These are phyloP conservation scores for Xanthorhoe spadicearia DNA, from an alignment of 2,888 invertebrate genomes.

Conservation along the genomic window DNA sequence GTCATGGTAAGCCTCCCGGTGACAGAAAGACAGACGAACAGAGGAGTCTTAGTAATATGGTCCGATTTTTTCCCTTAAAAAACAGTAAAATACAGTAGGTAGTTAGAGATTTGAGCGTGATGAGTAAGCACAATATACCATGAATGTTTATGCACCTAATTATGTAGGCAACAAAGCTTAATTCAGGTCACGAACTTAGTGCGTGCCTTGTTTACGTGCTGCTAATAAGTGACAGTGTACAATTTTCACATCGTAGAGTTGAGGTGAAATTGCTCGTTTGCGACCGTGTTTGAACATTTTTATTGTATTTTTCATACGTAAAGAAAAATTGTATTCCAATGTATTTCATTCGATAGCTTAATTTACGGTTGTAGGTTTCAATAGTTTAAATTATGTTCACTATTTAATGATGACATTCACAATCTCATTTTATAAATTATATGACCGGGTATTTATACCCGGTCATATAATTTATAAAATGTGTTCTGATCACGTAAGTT, in stretches of 20 bases:
- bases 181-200: slow-evolving; percentile 43
- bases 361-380: no score
- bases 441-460: no score
- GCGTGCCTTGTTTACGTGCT: slow-evolving; percentile 47
- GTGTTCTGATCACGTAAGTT: no score
- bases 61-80: no score
- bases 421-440: no score
- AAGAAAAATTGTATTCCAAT: background rate
- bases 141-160: slow-evolving; percentile 38
- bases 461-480: no score
- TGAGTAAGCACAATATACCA: slow-evolving; percentile 25
- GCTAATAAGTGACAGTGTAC: slow-evolving; percentile 46
- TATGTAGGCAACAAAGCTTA: slow-evolving; percentile 37
- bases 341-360: no score
- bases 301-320: slow-evolving; percentile 4
- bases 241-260: slow-evolving; percentile 43
- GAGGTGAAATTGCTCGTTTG: slow-evolving; percentile 22
- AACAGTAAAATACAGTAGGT: background rate
- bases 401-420: no score
- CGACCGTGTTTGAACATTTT: slow-evolving; percentile 9
- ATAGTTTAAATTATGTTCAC: no score
- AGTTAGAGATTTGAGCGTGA: slow-evolving; percentile 15
- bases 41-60: no score
- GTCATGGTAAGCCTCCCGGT: no score
- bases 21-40: no score